Base-by-base conservation (phyloP, 2,888 invertebrate species). In the Lochmaea crataegi region DNA sequence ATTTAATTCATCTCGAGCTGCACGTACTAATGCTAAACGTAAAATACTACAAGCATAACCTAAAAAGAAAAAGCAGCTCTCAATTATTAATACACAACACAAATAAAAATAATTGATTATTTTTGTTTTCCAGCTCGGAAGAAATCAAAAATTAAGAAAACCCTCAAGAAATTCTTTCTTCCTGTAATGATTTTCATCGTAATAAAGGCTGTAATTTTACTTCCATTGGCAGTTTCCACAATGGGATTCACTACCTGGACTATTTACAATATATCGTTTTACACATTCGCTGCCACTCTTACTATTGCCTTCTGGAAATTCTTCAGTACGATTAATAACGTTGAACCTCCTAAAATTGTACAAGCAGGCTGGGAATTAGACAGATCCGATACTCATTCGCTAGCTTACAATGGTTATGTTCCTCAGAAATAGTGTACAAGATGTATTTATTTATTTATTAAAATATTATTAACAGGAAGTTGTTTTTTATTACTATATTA, bases 191-290 rank as follows among this genome's bases (percentile, higher is more conserved):
- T 94, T 77, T 91, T 95, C 87, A 92, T 95, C 72, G 90, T 95
- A 79, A 90, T 95, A 79, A 95, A 95, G 88, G 94, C 94, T 56
- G 93, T 95, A 90, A 94, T 94, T 75, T 89, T 95, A 80, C 94
- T 95, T 76, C 95, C 95, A 26, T 88, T 95, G 85, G 94, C 94
- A 69, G 92, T 95, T 84, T 95, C 94, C 83, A 92, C 95, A 77
- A 90, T 95, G 78, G 94, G 94, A 83, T 89, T 95, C 85, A 95
- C 95, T 88, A 94, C 95, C 61, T 95, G 94, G 93, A 95, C 95
- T 86, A 94, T 95, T 6, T 91, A 95, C 79, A 94, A 94, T 84
- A 90, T 95, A 82, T 94, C 94, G 18, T 95, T 95, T 91, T 92
- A 94, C 90, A 94, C 94, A 58, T 95, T 95, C 88, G 91, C 95